Conservation (phyloP, 1,140 invertebrate species). For the Rhopalosiphum padi region DNA sequence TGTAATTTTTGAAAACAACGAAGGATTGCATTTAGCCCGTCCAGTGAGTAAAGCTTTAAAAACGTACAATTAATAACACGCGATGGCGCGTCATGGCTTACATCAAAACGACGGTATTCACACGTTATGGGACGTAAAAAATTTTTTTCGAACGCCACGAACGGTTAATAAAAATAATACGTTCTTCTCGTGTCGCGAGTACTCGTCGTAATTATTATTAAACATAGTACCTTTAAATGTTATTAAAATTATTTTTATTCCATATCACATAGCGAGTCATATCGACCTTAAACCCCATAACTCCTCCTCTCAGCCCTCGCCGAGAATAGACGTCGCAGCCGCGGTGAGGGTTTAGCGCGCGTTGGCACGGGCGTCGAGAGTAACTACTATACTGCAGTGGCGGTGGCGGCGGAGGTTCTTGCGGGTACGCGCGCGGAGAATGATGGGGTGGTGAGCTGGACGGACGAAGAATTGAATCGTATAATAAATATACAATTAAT, state of each 20-base stretch:
- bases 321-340: background rate
- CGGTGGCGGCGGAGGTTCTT: background rate
- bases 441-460: background rate
- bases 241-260: background rate
- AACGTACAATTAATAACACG: no score
- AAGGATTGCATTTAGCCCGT: no score
- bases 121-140: no score
- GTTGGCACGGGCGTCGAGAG: background rate
- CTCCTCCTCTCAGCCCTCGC: no score
- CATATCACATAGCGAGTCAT: background rate
- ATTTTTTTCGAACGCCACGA: no score
- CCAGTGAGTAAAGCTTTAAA: no score
- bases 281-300: background rate
- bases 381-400: background rate
- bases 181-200: no score
- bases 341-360: background rate
- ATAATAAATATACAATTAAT: constrained; percentile 7
- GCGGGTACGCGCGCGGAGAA: background rate
- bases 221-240: background rate
- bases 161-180: no score
- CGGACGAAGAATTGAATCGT: background rate
- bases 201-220: background rate
- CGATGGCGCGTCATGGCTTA: no score
- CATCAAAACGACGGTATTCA: no score
- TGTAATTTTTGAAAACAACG: no score